phyloP scores from a whole-genome alignment of 2,797 vertebrate species.

The Paratrypauchen microcephalus region DNA sequence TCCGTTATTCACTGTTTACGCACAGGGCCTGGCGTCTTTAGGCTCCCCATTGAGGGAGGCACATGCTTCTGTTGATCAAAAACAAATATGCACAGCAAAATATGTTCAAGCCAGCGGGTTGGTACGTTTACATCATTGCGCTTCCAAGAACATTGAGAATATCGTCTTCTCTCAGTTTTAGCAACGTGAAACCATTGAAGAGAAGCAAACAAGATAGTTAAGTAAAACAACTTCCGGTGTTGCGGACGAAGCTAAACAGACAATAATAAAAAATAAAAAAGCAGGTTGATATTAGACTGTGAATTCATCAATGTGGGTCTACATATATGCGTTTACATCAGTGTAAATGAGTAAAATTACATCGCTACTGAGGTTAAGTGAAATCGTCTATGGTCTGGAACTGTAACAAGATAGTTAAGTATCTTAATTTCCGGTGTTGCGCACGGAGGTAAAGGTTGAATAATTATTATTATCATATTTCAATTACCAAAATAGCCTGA shows the following conservation, averaged over 20 bases:
- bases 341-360: not conserved
- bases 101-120: conserved; percentile 28
- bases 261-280: not conserved
- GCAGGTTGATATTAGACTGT: not conserved
- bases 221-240: conserved; percentile 12
- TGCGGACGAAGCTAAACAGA: not conserved
- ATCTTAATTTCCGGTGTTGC: not conserved
- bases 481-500: not conserved
- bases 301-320: not conserved
- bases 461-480: not conserved
- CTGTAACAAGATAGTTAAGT: conserved; percentile 15
- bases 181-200: conserved; percentile 58
- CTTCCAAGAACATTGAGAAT: conserved; percentile 38
- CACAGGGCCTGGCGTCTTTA: conserved; percentile 6
- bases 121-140: conserved; percentile 41
- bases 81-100: conserved; percentile 13
- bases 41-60: conserved; percentile 7
- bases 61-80: conserved; percentile 19
- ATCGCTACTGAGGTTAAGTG: not conserved
- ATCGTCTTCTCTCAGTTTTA: conserved; percentile 57
- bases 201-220: conserved; percentile 22
- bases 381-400: not conserved
- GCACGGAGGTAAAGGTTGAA: not conserved
- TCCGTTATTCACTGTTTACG: conserved; percentile 35
- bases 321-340: not conserved